Evolutionary conservation across 2,888 invertebrate genomes (phyloP), one percentile per base, ranked within the genome.

Genomic region (Caenorhabditis imperialis): DNA sequence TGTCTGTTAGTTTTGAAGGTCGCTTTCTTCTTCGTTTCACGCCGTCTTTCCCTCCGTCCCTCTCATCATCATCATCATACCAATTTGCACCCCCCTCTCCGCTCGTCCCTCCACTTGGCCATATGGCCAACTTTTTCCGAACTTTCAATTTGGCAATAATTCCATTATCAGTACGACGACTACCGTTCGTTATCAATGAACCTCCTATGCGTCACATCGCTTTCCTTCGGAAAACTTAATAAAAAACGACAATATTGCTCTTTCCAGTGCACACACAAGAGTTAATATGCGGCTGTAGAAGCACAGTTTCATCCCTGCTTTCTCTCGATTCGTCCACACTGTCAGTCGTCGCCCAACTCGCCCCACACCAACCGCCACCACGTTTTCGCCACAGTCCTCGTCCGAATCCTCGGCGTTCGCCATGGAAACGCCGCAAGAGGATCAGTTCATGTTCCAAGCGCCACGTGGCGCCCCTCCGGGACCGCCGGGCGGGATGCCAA

Each of bases 371-470:
- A n/a, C n/a, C n/a, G n/a, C n/a, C n/a, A n/a, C n/a, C n/a, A n/a
- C n/a, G n/a, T n/a, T n/a, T n/a, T n/a, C n/a, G n/a, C n/a, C n/a
- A n/a, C n/a, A n/a, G n/a, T n/a, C n/a, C n/a, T n/a, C n/a, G n/a
- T n/a, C n/a, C n/a, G n/a, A n/a, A n/a, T n/a, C n/a, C n/a, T n/a
- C n/a, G n/a, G 16, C 3, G n/a, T 2, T 4, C 3, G 51, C 16
- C 25, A 27, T 67, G 67, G 67, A 67, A 20, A 44, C 67, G 30
- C 67, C 38, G 48, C 57, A 57, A 50, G 67, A 67, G 25, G 67
- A 67, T 12, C 35, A 48, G 53, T 60, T 57, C 23, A 57, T 75
- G 74, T 75, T 75, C 33, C 67, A 61, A 35, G 40, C 45, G 54
- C 55, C 42, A 18, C 35, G 65, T 4, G 60, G 63, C 35, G 42